phyloP scores from a whole-genome alignment of 2,888 invertebrate species.

The Patella caerulea region DNA sequence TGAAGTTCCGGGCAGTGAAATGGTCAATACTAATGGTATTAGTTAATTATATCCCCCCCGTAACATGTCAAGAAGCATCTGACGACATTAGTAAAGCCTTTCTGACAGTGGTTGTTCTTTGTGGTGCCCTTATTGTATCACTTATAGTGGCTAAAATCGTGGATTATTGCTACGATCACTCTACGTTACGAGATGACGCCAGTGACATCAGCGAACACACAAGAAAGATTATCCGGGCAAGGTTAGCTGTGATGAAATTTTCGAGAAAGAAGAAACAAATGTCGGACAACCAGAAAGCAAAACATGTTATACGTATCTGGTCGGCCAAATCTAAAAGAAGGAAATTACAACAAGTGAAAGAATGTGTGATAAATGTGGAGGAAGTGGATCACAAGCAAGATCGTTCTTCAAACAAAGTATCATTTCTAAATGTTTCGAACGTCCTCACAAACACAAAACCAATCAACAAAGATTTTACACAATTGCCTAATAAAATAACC shows the following conservation, averaged over 20 bases:
- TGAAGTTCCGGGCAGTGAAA: background rate
- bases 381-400: background rate
- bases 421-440: no score
- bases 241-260: constrained; percentile 44
- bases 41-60: background rate
- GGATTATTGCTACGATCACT: constrained; percentile 49
- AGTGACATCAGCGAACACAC: constrained; percentile 58
- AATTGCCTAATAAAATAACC: no score
- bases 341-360: background rate
- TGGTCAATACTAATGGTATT: background rate
- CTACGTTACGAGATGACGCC: constrained; percentile 50
- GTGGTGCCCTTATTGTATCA: constrained; percentile 48
- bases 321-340: constrained; percentile 24
- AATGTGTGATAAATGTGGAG: background rate
- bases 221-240: constrained; percentile 42
- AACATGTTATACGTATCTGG: constrained; percentile 23
- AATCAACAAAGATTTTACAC: no score
- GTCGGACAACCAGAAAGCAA: background rate
- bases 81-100: constrained; percentile 32
- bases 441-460: no score
- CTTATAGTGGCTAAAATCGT: constrained; percentile 54
- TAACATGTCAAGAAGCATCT: background rate
- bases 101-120: constrained; percentile 40
- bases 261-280: constrained; percentile 23
- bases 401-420: no score